Evolutionary conservation across 2,888 invertebrate species (phyloP), one percentile per base, ranked within the genome.

Genomic region (Microctonus brassicae): DNA sequence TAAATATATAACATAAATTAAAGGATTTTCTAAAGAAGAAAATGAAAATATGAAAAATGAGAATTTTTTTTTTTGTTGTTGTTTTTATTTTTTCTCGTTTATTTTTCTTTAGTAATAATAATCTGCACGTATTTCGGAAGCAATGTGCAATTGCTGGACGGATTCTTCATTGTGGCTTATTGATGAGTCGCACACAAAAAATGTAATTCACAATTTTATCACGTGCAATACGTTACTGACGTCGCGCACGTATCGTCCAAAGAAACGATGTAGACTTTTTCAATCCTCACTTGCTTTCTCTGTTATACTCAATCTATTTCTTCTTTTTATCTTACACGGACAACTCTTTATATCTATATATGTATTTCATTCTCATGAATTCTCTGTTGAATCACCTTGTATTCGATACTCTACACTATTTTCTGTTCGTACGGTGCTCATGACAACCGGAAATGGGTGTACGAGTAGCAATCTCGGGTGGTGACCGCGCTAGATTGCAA

Each of bases 201-300:
- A 47, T 64, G 55, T 73, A 71, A 73, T 73, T 76, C 73, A 66
- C 53, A 76, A 74, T 61, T 73, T 47, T 53, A 76, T 76, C 76
- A 74, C 76, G 76, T 74, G 42, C 71, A n/a, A n/a, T 69, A 57
- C n/a, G 58, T 67, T 73, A 71, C 68, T 69, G n/a, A n/a, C n/a
- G n/a, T 76, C 74, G 71, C 69, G 76, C 73, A 71, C 13, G 76
- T 74, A 71, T 10, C 36, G 39, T 33, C 64, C 57, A 69, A 72
- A 70, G 73, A 66, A 29, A 9, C 47, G 17, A 17, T 47, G 47
- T 47, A 47, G 47, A 47, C 47, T 47, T 47, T 47, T 47, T 47
- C 47, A 47, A 47, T 47, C 47, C 69, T 68, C 67, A 65, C 64
- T 70, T 69, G 36, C 26, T 66, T 58, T 67, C 42, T 69, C 64